phyloP scores from a whole-genome alignment of 2,113 vertebrate species.

The Rhinopomastus cyanomelas region DNA sequence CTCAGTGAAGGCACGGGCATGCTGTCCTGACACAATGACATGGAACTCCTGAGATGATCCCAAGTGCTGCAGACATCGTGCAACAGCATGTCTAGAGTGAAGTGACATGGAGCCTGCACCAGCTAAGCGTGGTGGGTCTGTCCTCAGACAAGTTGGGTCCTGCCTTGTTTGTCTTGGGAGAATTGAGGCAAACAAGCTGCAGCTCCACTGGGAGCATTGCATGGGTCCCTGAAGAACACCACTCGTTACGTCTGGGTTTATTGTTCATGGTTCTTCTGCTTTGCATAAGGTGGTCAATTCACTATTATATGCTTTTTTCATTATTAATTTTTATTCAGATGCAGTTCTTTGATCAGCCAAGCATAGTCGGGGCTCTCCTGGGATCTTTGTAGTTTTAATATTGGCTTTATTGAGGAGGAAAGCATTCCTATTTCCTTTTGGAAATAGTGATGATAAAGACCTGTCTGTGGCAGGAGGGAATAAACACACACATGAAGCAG shows the following conservation, averaged over 20 bases:
- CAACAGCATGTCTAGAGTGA: fast-evolving
- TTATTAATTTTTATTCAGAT: neutral
- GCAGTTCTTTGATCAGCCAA: neutral
- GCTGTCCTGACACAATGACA: neutral
- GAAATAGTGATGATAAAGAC: neutral
- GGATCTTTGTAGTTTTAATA: neutral
- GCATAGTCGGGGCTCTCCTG: neutral
- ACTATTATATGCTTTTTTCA: neutral
- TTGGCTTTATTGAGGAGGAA: neutral
- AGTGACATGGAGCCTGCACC: fast-evolving
- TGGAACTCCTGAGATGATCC: neutral
- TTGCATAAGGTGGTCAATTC: neutral
- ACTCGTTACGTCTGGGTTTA: neutral
- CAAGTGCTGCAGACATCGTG: fast-evolving
- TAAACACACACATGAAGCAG: fast-evolving
- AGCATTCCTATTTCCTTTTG: neutral
- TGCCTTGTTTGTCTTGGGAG: neutral
- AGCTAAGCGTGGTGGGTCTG: fast-evolving
- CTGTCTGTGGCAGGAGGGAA: neutral
- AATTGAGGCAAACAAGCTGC: neutral
- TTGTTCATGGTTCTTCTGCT: neutral
- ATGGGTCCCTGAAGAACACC: neutral
- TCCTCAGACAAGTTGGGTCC: neutral
- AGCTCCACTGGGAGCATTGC: neutral
- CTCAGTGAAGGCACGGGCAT: fast-evolving